Evolutionary conservation across 1,140 invertebrate genomes (phyloP), one percentile per base, ranked within the genome.

Genomic region (Sminthurides bifidus): DNA sequence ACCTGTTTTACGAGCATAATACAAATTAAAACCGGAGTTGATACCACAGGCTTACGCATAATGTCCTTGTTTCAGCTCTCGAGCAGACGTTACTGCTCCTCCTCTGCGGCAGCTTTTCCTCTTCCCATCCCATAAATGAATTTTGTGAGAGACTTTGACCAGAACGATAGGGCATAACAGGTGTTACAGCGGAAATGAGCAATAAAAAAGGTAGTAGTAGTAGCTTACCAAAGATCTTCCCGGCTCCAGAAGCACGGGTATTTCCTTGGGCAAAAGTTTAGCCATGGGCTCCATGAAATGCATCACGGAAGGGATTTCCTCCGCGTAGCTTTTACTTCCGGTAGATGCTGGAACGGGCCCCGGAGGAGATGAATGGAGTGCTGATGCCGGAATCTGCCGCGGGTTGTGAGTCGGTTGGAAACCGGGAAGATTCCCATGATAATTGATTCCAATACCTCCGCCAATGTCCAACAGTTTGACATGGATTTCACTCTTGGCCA

Each of bases 371-470:
- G n/a, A n/a, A n/a, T 3, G 21, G 14, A 40, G 14, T 30, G 27
- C 17, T 53, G 33, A 14, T 45, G 23, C 33, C 38, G 8, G 30
- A 26, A 21, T 35, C 30, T 8, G 12, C 14, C 35, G 23, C 6
- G 24, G 30, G n/a, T 49, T 59, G 19, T 43, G 38, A 19, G 49
- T 48, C 44, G 66, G 61, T 45, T 43, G n/a, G 45, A 58, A 35
- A 33, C 59, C 48, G 6, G 54, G 51, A 4, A 51, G 19, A 3
- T 29, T 21, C 24, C 44, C n/a, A 49, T 59, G 24, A 37, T 74
- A 72, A 52, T 68, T 61, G 14, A 73, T 70, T 8, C 67, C 71
- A 21, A 74, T 62, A 15, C 72, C 72, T 19, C 73, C 73, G 2
- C 73, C 73, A 26, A 75, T 59, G 60, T 74, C 69, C 5, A 73